Conservation (phyloP, 2,888 invertebrate genomes). For the Carabus problematicus region DNA sequence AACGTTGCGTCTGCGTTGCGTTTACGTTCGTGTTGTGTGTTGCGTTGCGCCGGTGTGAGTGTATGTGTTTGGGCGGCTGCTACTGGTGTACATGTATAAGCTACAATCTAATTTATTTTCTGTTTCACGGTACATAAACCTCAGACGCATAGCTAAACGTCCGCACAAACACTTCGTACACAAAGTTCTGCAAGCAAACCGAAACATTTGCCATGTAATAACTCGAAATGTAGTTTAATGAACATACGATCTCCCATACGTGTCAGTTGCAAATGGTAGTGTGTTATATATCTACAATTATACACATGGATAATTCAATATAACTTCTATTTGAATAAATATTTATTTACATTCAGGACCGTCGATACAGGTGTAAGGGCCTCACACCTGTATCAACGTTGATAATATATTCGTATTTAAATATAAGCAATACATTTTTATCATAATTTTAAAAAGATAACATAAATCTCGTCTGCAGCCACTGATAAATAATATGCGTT, state of each 20-base stretch:
- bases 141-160: slow-evolving; percentile 28
- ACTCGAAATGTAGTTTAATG: slow-evolving; percentile 30
- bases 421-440: no score
- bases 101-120: slow-evolving; percentile 34
- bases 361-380: no score
- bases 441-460: no score
- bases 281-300: no score
- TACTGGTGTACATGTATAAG: slow-evolving; percentile 4
- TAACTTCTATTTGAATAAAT: no score
- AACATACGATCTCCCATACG: slow-evolving; percentile 23
- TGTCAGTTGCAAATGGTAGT: slow-evolving; percentile 15
- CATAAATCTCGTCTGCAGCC: no score
- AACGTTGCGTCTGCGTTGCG: not conserved
- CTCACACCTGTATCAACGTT: no score
- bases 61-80: no score
- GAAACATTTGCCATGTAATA: slow-evolving; percentile 28
- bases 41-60: slow-evolving; percentile 6
- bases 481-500: not conserved
- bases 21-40: not conserved
- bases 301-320: no score
- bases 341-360: no score
- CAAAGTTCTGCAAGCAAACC: slow-evolving; percentile 10
- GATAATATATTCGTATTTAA: no score
- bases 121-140: slow-evolving; percentile 36
- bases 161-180: slow-evolving; percentile 6